Evolutionary conservation across 2,113 vertebrate genomes (phyloP).

Genomic region (Parotia lawesii): DNA sequence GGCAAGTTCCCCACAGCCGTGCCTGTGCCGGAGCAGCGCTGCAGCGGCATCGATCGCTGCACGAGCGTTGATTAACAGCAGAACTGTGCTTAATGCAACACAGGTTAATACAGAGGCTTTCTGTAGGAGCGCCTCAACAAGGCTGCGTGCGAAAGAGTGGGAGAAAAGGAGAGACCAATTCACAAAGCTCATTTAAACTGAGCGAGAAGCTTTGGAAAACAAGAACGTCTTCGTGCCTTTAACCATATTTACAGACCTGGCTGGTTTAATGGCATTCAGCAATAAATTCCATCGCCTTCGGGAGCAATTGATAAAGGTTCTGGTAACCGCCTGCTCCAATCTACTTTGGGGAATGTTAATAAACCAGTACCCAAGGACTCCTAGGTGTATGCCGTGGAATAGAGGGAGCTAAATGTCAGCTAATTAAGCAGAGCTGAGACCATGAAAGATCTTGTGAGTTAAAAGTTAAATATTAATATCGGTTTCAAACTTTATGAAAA

Average conservation of each 20-base stretch:
- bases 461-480: slow-evolving; percentile 62
- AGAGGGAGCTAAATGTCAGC: slow-evolving; percentile 42
- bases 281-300: slow-evolving; percentile 43
- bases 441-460: slow-evolving; percentile 41
- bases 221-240: slow-evolving; percentile 13
- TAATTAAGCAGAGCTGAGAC: slow-evolving; percentile 50
- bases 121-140: not conserved
- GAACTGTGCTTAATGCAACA: slow-evolving; percentile 40
- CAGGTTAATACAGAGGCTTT: slow-evolving; percentile 26
- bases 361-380: slow-evolving; percentile 27
- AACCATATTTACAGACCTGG: slow-evolving; percentile 25
- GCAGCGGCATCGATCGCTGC: not conserved
- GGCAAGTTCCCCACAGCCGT: accelerated
- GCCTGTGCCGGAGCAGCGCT: not conserved
- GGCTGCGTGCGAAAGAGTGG: not conserved
- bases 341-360: slow-evolving; percentile 54
- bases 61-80: slow-evolving; percentile 38
- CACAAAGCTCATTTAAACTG: slow-evolving; percentile 62
- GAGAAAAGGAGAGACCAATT: slow-evolving; percentile 39
- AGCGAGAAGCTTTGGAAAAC: slow-evolving; percentile 17
- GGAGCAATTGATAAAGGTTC: slow-evolving; percentile 44
- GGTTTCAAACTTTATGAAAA: slow-evolving; percentile 44
- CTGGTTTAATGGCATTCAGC: slow-evolving; percentile 21
- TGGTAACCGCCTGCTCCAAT: slow-evolving; percentile 25
- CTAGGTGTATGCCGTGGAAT: not conserved